Base-by-base conservation (phyloP, 1,140 invertebrate species). In the Diprion similis region DNA sequence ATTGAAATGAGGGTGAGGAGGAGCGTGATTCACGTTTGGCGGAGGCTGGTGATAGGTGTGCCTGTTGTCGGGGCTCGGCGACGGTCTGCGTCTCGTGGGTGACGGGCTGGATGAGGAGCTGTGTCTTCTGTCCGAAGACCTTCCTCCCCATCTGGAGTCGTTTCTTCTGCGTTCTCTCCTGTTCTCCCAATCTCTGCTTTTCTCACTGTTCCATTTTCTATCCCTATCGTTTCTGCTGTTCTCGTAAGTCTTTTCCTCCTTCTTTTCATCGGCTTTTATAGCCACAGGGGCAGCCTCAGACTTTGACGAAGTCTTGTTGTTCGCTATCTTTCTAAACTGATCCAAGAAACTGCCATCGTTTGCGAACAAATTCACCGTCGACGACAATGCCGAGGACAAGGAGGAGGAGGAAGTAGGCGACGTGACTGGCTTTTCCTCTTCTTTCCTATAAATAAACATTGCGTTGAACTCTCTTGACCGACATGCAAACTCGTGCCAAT, bases 271-370 rank as follows among this genome's bases (percentile, higher is more conserved):
- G 0, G 10, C 9, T 73, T 83, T 84, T 68, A n/a, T 19, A 1
- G 64, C 15, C 1, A 45, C 73, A n/a, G 78, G 72, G 15, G 71
- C 65, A 1, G 46, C 48, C 9, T 78, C 80, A 73, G 79, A 71
- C 17, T 79, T 75, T 1, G 48, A 18, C 9, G 72, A 72, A 51
- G 64, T 70, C 72, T 83, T 84, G 19, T 83, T 85, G 74, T 89
- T 91, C 1, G 91, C 89, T 74, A 94, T 89, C 82, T 92, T 92
- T 78, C 92, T 94, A 81, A 94, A 95, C 72, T 94, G 93, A 81
- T 93, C 93, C 77, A 95, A 86, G 81, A 95, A 95, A 78, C 92
- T 94, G 8, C 94, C 94, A 88, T 95, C 94, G 88, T 95, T 95
- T 19, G 91, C 92, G 85, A 95, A 95, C 69, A 92, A 87, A 84